Base-by-base conservation (phyloP, 2,888 invertebrate genomes). In the Mesochorus sp. region DNA sequence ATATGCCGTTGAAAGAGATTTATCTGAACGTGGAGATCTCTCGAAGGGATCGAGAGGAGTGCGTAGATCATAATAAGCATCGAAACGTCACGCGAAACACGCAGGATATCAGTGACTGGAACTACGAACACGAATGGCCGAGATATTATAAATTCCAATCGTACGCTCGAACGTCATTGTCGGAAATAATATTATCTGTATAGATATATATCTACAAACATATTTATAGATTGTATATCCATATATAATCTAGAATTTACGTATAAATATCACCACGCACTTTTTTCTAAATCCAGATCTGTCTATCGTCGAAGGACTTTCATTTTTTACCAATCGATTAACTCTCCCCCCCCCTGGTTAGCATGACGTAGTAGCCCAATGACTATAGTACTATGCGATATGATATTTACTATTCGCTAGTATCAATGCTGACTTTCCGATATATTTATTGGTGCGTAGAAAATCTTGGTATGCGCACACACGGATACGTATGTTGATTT, bases 91-190 rank as follows among this genome's bases (percentile, higher is more conserved):
- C n/a, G n/a, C 21, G 42, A 55, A 14, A 24, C n/a, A n/a, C 12
- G 12, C 19, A 28, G 10, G 4, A 21, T 14, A 34, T 55, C 14
- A 12, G 17, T 4, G 31, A 44, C 34, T 53, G 26, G 47, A 59
- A 12, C 12, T 19, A 12, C n/a, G n/a, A n/a, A n/a, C 19, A 17
- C 31, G 24, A 31, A 26, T 12, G 55, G 37, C 26, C 47, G 55
- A 47, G 42, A 59, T 61, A 79, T 82, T 82, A 81, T 77, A 81
- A 81, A 79, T 81, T 83, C 79, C 81, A 82, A 82, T 81, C 75
- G 62, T 44, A 26, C 49, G 42, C 51, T 28, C 21, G 28, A 31
- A 53, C 39, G 2, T 24, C 24, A 8, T 6, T 1, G 10, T 4
- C 1, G 19, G 21, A 47, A 47, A 47, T 2, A n/a, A n/a, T n/a